A percentile compares a stretch with the other conserved stretches of the same genome.
phyloP scores from a whole-genome alignment of 2,888 invertebrate genomes.

The Heliconius ismenius region DNA sequence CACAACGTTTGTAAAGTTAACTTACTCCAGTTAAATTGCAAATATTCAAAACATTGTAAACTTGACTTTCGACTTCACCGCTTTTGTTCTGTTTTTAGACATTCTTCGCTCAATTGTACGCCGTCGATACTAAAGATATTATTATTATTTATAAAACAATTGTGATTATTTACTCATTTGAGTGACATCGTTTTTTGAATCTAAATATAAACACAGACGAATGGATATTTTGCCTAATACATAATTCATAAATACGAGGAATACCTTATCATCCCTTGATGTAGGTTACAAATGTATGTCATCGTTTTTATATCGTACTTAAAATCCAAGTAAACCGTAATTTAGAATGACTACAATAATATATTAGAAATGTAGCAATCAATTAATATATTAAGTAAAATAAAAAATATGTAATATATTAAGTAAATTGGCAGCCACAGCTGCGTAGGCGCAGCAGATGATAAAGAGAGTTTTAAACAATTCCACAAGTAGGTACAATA shows the following conservation, averaged over 20 bases:
- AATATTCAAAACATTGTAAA: slow-evolving; percentile 72
- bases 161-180: slow-evolving; percentile 12
- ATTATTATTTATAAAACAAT: slow-evolving; percentile 2
- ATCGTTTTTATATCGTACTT: not conserved
- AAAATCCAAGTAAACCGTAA: not conserved
- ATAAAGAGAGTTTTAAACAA: slow-evolving; percentile 2
- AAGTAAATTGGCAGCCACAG: not conserved
- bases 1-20: slow-evolving; percentile 77
- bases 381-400: not conserved
- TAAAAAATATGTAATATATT: not conserved
- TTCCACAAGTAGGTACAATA: not conserved
- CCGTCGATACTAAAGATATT: not conserved
- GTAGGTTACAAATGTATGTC: slow-evolving; percentile 28
- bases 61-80: slow-evolving; percentile 51
- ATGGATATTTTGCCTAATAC: slow-evolving; percentile 38
- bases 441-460: slow-evolving; percentile 14
- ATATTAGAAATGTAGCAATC: not conserved
- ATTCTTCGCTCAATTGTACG: slow-evolving; percentile 14
- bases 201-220: slow-evolving; percentile 16
- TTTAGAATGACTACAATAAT: not conserved
- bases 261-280: slow-evolving; percentile 40
- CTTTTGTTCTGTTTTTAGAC: slow-evolving; percentile 36
- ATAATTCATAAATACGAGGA: slow-evolving; percentile 41
- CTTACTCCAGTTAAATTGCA: slow-evolving; percentile 70
- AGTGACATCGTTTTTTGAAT: slow-evolving; percentile 6